A percentile compares a stretch with the other conserved stretches of the same genome.
These are phyloP conservation scores for Cephalopholis sonnerati DNA, from an alignment of 2,113 vertebrate genomes.

Conservation along the genomic window DNA sequence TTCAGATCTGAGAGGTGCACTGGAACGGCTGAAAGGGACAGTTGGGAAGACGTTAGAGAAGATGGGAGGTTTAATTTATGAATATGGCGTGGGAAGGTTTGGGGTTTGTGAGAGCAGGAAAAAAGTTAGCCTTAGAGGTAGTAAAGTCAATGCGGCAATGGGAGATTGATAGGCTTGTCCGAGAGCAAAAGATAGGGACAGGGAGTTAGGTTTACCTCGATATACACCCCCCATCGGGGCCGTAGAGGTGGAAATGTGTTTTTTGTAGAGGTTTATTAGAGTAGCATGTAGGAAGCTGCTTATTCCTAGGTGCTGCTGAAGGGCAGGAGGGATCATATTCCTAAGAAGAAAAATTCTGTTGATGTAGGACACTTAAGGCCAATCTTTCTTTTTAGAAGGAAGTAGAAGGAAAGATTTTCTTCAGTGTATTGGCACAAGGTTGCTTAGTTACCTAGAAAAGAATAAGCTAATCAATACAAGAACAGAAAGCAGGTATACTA, in stretches of 20 bases:
- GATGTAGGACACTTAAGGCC: no score
- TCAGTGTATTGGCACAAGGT: no score
- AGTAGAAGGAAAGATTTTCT: not conserved
- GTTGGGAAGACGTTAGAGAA: not conserved
- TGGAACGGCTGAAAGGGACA: not conserved
- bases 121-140: not conserved
- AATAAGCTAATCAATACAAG: not conserved
- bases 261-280: no score
- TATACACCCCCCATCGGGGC: not conserved
- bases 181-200: not conserved
- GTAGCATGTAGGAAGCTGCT: no score
- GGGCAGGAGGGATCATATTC: not conserved
- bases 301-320: not conserved
- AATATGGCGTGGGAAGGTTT: not conserved
- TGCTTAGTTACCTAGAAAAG: no score
- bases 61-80: conserved; percentile 2
- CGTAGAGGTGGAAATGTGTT: no score
- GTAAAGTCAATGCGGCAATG: not conserved
- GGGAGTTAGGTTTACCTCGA: not conserved
- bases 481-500: not conserved
- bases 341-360: no score
- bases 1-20: conserved; percentile 11
- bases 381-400: no score
- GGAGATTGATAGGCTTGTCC: not conserved
- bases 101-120: not conserved